Evolutionary conservation across 1,140 invertebrate species (phyloP).

Genomic region (Tetranychus cinnabarinus): DNA sequence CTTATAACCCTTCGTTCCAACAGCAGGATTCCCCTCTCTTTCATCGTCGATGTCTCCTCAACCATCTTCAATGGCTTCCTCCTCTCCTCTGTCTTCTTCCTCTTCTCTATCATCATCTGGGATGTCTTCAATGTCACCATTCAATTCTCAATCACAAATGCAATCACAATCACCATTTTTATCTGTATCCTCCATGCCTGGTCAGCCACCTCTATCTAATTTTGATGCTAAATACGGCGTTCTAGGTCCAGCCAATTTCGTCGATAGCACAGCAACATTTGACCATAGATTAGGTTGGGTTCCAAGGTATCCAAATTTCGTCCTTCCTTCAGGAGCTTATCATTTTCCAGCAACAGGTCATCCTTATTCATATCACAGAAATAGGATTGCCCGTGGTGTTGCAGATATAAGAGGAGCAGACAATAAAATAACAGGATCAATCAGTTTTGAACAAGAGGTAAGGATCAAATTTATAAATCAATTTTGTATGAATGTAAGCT

Average conservation of each 20-base stretch:
- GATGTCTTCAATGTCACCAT: too few relatives aligned
- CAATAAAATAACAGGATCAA: not conserved
- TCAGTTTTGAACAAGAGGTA: not conserved
- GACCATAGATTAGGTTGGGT: not conserved
- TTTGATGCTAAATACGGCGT: not conserved
- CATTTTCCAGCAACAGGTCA: not conserved
- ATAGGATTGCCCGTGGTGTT: not conserved
- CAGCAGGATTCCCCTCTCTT: not conserved
- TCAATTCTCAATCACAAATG: too few relatives aligned
- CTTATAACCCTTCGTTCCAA: not conserved
- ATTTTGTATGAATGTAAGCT: not conserved
- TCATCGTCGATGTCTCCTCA: not conserved
- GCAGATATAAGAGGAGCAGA: not conserved
- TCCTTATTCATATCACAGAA: not conserved
- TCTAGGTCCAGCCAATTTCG: not conserved
- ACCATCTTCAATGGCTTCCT: not conserved
- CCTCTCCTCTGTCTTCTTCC: not conserved
- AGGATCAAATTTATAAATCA: not conserved
- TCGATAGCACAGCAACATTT: not conserved
- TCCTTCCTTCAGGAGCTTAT: not conserved
- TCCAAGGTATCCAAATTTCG: not conserved
- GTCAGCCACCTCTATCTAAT: not conserved
- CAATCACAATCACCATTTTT: not conserved
- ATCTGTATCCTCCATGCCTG: not conserved
- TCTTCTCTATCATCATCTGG: not conserved